phyloP scores from a whole-genome alignment of 2,888 invertebrate species.

The Zhuqinia jingwanae region DNA sequence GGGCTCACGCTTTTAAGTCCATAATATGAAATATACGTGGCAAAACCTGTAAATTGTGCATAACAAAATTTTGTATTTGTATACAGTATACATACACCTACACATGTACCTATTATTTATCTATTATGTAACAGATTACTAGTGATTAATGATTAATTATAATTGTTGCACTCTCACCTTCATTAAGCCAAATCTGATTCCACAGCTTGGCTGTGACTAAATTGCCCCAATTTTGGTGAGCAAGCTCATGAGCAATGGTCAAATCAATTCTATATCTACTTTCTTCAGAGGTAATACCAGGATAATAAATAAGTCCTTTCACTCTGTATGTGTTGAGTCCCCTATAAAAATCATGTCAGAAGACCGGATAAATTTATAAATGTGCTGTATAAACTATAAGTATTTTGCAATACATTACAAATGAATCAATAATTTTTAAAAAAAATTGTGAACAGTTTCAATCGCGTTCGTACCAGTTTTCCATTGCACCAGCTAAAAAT shows the following conservation, averaged over 20 bases:
- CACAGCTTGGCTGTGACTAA: constrained; percentile 68
- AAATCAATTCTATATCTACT: constrained; percentile 47
- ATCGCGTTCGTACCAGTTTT: constrained; percentile 71
- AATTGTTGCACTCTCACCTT: no score
- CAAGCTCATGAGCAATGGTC: constrained; percentile 70
- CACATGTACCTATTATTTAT: no score
- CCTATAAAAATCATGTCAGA: no score
- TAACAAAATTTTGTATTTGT: no score
- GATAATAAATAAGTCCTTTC: constrained; percentile 52
- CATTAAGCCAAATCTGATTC: constrained; percentile 72
- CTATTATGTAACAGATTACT: no score
- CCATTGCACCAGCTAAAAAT: constrained; percentile 66
- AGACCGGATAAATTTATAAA: neutral
- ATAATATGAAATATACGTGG: constrained; percentile 69
- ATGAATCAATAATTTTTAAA: no score
- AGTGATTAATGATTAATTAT: neutral
- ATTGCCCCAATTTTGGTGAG: constrained; percentile 69
- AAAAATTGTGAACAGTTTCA: neutral
- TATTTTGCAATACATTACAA: no score
- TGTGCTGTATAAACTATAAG: no score
- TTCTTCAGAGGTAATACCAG: constrained; percentile 33
- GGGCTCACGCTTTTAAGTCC: constrained; percentile 65
- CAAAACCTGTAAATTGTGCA: constrained; percentile 64
- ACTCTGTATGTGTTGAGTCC: constrained; percentile 61
- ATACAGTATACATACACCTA: no score